Base-by-base conservation (phyloP, 2,797 vertebrate species). In the Mormyrops attenuatus region DNA sequence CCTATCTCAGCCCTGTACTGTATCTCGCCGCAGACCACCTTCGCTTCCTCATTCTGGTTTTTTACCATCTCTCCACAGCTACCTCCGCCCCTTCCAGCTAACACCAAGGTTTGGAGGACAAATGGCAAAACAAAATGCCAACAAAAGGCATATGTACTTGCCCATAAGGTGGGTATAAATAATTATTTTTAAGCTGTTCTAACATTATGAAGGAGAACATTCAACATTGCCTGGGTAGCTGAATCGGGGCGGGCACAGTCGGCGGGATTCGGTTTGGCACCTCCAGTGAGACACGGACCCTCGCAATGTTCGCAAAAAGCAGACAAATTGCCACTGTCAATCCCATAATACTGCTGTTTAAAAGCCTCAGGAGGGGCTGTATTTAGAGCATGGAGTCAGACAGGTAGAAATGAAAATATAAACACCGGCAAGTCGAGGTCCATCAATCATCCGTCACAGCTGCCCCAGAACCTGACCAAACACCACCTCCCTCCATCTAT, bases 271-370 rank as follows among this genome's bases (percentile, higher is more conserved):
- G 20, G n/a, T 50, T 85, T 11, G 44, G 47, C 20, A 9, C 20
- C 17, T 84, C 50, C 30, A 6, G 47, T 11, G 57, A 73, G 85
- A 69, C 84, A 73, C 34, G 22, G 11, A 5, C 60, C 60, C 34
- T 57, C 44, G 11, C 44, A 8, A 82, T 69, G 91, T 88, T 50
- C 88, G 88, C 82, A 88, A 44, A 41, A 22, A 44, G 80, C 13
- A 85, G 89, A 90, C 88, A 91, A 92, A 92, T 90, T 87, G 90
- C 88, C 60, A 80, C 50, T 91, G 88, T 92, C 90, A 92, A 86
- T 89, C 90, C 89, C 85, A 47, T 91, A 87, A 91, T 88, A 87
- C 80, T 90, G 87, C 86, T 22, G 89, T 89, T 92, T 89, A 89
- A 88, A 90, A 84, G 88, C 88, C 85, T 50, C 92, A 87, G 89